Evolutionary conservation across 2,797 vertebrate species (phyloP), one percentile per base, ranked within the genome.

Genomic region (Peromyscus nudipes): DNA sequence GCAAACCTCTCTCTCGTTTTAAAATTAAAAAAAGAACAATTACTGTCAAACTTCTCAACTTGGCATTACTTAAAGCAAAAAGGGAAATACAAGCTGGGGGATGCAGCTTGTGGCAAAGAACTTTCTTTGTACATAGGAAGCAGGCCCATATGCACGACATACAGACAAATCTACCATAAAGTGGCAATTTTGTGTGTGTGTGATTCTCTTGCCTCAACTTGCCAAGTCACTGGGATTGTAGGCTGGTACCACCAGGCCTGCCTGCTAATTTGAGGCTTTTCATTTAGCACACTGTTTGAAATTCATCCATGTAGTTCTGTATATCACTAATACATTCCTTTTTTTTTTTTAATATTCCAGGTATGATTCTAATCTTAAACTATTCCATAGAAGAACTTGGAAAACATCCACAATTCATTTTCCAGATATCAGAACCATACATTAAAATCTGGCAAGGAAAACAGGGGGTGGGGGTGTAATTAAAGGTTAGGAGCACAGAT

Each of bases 361-460:
- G 60, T 91, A 71, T 64, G 21, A 62, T 46, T 89, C 71, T 62
- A 76, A 60, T 64, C 69, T 89, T 46, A 76, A 77, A 77, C 29
- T 64, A 76, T 16, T 34, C 34, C 73, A 46, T 2, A 76, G 17
- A 76, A 76, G 11, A 76, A 62, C 43, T 1, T 9, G 8, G 57
- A 64, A 77, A 77, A 19, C 1, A 64, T 9, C 25, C 40, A 64
- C 31, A 89, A 76, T 14, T 89, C 29, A n/a, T 77, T 89, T 46
- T 89, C 62, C 25, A 40, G 77, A 5, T 75, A 91, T 49, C 17
- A 75, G 60, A 73, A 89, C 10, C 31, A 91, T 77, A 79, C 55
- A 89, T 13, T 86, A 97, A 64, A 93, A 87, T 64, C 27, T 80
- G 17, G 31, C 40, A 96, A 88, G 34, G 43, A 57, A 94, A 76